A percentile compares a stretch with the other conserved stretches of the same genome.
Evolutionary conservation across 2,113 vertebrate species (phyloP).

Genomic region (Trogon surrucura): DNA sequence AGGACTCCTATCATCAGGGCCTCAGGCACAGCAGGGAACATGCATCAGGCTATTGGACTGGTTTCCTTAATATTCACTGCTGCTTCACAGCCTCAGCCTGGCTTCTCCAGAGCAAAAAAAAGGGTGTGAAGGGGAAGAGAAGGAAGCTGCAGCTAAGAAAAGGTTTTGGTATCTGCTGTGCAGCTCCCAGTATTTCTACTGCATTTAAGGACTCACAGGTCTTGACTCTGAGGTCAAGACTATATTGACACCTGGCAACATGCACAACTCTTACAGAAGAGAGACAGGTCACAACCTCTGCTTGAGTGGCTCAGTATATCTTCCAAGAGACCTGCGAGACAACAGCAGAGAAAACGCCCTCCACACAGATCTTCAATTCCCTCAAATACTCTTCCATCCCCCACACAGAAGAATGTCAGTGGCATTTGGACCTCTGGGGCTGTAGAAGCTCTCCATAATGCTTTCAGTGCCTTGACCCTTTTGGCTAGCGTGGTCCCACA

Average conservation of each 20-base stretch:
- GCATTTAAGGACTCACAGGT: neutral
- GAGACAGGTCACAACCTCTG: neutral
- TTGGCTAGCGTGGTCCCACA: neutral
- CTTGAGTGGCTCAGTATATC: accelerated
- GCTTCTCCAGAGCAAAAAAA: neutral
- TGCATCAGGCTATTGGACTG: neutral
- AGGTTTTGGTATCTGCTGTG: neutral
- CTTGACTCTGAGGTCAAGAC: neutral
- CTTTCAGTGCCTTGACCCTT: neutral
- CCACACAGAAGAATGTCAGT: neutral
- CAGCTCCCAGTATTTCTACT: neutral
- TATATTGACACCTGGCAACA: neutral
- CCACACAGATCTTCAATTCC: neutral
- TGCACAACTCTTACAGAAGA: neutral
- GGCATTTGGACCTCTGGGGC: neutral
- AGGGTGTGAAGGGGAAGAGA: neutral
- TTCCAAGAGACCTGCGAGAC: neutral
- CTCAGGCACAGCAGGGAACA: neutral
- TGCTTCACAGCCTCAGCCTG: neutral
- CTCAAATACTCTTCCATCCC: neutral
- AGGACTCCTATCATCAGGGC: neutral
- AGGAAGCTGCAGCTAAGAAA: neutral
- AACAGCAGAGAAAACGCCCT: neutral
- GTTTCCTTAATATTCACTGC: neutral
- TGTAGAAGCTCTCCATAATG: neutral